Percentiles rank a stretch among this genome's conserved stretches.
Conservation (phyloP, 2,888 invertebrate genomes). For the Meiosimyza platycephala region DNA sequence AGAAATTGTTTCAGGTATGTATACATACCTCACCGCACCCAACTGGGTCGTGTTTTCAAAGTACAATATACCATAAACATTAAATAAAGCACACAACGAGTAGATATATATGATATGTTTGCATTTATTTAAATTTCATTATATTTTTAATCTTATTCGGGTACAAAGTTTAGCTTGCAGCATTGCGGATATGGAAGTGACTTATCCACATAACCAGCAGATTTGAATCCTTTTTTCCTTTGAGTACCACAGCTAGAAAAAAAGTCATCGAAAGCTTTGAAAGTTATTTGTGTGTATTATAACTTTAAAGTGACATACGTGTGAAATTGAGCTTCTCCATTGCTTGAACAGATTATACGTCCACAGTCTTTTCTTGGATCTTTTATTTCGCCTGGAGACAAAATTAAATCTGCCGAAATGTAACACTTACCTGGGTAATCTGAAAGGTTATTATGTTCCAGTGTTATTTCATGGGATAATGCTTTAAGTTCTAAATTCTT, state of each 20-base stretch:
- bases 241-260: slow-evolving; percentile 43
- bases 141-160: slow-evolving; percentile 13
- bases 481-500: background rate
- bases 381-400: slow-evolving; percentile 39
- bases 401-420: slow-evolving; percentile 40
- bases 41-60: no score
- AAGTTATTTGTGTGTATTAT: background rate
- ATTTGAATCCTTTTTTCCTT: slow-evolving; percentile 32
- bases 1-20: no score
- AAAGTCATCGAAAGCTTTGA: background rate
- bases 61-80: no score
- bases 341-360: slow-evolving; percentile 41
- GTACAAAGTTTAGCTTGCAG: slow-evolving; percentile 24
- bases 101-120: no score
- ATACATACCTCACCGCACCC: no score
- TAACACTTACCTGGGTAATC: slow-evolving; percentile 53
- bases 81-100: no score
- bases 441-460: background rate
- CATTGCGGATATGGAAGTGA: slow-evolving; percentile 37
- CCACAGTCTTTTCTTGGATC: slow-evolving; percentile 44
- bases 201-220: slow-evolving; percentile 38
- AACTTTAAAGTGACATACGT: slow-evolving; percentile 41
- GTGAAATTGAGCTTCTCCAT: slow-evolving; percentile 44
- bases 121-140: background rate
- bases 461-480: slow-evolving; percentile 20